Evolutionary conservation across 2,113 vertebrate genomes (phyloP).

Genomic region (Sinosuthora webbiana): DNA sequence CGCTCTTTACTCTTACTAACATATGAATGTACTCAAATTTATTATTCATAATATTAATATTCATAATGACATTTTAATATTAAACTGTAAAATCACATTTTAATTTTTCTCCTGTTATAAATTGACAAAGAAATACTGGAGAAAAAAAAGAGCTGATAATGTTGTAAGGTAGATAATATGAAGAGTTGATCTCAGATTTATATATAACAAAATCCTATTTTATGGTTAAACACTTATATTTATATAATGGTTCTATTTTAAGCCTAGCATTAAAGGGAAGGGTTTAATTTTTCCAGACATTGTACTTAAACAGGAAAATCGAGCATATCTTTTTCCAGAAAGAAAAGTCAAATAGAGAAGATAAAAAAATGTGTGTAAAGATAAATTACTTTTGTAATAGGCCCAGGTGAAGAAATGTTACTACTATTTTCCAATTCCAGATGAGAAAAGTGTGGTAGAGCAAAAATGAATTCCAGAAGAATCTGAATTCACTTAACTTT

Average conservation of each 20-base stretch:
- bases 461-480: background rate
- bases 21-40: background rate
- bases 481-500: background rate
- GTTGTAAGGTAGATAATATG: background rate
- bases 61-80: background rate
- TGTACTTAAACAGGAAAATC: background rate
- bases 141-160: background rate
- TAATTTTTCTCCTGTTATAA: background rate
- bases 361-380: background rate
- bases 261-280: background rate
- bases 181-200: background rate
- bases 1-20: background rate
- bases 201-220: background rate
- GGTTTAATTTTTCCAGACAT: background rate
- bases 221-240: background rate
- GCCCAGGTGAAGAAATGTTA: background rate
- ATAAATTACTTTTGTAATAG: background rate
- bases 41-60: background rate
- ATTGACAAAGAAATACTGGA: background rate
- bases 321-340: background rate
- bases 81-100: background rate
- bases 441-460: background rate
- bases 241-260: background rate
- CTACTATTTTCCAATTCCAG: background rate
- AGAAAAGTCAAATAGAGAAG: background rate